Evolutionary conservation across 2,113 vertebrate species (phyloP).

Genomic region (Neopipo cinnamomea): DNA sequence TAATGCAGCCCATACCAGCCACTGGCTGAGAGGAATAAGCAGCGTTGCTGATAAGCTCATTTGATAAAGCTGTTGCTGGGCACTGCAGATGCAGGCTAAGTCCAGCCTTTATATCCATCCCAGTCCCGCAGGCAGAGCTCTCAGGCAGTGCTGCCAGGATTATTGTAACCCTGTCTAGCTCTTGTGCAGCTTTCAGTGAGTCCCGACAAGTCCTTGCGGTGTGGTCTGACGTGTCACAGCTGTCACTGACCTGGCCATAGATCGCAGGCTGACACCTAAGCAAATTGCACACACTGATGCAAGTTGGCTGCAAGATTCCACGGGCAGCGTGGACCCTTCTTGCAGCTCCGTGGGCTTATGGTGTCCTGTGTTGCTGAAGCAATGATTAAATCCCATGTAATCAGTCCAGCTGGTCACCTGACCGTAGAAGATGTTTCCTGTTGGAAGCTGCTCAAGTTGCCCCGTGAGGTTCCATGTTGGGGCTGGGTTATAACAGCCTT

Average conservation of each 20-base stretch:
- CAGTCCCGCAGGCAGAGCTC: neutral
- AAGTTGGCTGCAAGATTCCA: neutral
- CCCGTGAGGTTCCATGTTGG: neutral
- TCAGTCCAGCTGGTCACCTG: neutral
- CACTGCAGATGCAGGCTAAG: neutral
- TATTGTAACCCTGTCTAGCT: neutral
- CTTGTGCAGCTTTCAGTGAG: neutral
- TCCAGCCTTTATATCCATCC: neutral
- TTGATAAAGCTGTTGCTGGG: constrained; percentile 29
- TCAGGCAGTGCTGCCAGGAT: neutral
- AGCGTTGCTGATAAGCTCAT: constrained; percentile 3
- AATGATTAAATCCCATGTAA: neutral
- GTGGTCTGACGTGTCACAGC: neutral
- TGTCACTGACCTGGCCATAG: neutral
- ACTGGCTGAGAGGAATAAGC: neutral
- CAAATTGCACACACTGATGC: neutral
- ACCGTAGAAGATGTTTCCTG: neutral
- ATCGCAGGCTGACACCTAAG: neutral
- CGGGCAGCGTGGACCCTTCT: neutral
- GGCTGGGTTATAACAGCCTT: neutral
- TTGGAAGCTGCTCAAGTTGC: neutral
- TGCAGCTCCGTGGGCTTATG: neutral
- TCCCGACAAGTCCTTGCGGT: accelerated
- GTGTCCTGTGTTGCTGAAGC: neutral
- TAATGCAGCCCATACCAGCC: neutral